Conservation (phyloP, 2,113 vertebrate species). For the Sylvilagus bachmani region DNA sequence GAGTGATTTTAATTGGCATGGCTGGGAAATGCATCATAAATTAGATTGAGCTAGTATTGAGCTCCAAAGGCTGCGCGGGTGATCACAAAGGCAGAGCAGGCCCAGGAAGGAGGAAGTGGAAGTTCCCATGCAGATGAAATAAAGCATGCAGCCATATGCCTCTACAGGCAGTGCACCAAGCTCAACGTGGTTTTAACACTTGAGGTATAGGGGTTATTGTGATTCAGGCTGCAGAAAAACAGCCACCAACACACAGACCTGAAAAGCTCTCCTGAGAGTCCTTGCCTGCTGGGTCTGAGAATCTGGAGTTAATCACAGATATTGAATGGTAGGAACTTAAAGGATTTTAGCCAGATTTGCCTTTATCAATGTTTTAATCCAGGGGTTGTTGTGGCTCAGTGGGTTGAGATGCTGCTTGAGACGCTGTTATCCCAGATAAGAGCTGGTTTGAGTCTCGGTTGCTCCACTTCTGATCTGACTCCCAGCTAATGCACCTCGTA, state of each 20-base stretch:
- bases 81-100: background rate
- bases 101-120: background rate
- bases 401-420: too few relatives aligned
- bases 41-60: background rate
- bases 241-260: too few relatives aligned
- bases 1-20: background rate
- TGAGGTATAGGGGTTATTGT: background rate
- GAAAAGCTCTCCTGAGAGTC: background rate
- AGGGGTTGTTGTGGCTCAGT: too few relatives aligned
- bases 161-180: background rate
- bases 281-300: fast-evolving
- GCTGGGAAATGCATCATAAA: background rate
- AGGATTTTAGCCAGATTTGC: background rate
- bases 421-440: too few relatives aligned
- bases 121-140: background rate
- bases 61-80: background rate
- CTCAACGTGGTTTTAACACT: background rate
- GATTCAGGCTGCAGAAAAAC: background rate
- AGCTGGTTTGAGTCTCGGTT: too few relatives aligned
- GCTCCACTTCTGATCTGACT: too few relatives aligned
- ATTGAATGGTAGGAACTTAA: background rate
- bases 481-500: too few relatives aligned
- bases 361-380: background rate
- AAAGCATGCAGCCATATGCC: background rate
- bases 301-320: background rate